A percentile compares a stretch with the other conserved stretches of the same genome.
Conservation (phyloP, 2,797 vertebrate species). For the Lindbergichthys nudifrons region DNA sequence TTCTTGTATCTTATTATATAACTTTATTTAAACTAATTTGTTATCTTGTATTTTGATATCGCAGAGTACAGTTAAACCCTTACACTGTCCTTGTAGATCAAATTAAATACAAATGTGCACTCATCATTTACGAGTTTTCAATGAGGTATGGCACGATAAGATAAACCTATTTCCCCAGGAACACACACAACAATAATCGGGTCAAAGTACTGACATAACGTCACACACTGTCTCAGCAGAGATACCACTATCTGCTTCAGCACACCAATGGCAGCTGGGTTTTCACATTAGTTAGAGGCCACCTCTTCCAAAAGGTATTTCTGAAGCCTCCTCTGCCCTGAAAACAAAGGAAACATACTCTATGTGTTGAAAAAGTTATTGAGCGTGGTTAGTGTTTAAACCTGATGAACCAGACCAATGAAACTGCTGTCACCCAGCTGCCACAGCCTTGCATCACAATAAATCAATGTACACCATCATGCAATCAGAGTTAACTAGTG, state of each 20-base stretch:
- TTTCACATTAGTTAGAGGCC: slow-evolving; percentile 7
- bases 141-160: slow-evolving; percentile 19
- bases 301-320: neutral
- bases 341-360: neutral
- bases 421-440: slow-evolving; percentile 40
- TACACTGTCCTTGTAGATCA: neutral
- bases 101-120: slow-evolving; percentile 4
- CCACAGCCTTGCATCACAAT: slow-evolving; percentile 35
- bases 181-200: neutral
- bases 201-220: slow-evolving; percentile 15
- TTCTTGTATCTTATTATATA: neutral
- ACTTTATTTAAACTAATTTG: neutral
- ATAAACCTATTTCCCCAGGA: neutral
- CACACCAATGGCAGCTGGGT: neutral
- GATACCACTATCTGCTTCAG: neutral
- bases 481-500: slow-evolving; percentile 20
- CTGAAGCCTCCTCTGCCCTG: neutral
- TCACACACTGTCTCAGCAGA: neutral
- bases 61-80: neutral
- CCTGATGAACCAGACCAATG: slow-evolving; percentile 43
- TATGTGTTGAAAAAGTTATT: slow-evolving; percentile 17
- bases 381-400: slow-evolving; percentile 28
- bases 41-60: neutral
- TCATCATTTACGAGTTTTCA: slow-evolving; percentile 8
- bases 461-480: slow-evolving; percentile 56